phyloP scores from a whole-genome alignment of 2,113 vertebrate genomes.

The Grantiella picta region DNA sequence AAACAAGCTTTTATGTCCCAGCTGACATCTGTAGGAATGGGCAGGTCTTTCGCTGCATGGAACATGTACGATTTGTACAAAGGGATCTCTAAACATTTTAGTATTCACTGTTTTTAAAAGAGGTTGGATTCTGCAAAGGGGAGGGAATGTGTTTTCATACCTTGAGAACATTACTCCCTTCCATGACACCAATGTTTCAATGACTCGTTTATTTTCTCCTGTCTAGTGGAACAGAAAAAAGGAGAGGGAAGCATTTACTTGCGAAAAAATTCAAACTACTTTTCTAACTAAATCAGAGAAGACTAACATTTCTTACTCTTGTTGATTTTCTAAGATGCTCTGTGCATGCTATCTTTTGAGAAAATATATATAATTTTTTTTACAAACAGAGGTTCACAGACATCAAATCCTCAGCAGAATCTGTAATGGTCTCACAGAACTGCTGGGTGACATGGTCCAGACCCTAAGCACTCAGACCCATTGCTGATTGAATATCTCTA shows the following conservation, averaged over 20 bases:
- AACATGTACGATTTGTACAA: neutral
- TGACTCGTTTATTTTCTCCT: neutral
- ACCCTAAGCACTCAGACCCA: neutral
- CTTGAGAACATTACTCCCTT: neutral
- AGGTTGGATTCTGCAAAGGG: neutral
- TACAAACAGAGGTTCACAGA: neutral
- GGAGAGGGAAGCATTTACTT: neutral
- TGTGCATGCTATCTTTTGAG: neutral
- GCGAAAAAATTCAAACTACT: neutral
- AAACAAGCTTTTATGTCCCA: conserved; percentile 42
- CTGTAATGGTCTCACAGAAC: neutral
- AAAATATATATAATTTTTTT: neutral
- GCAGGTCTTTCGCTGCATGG: neutral
- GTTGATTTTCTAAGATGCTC: neutral
- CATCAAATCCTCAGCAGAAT: conserved; percentile 1
- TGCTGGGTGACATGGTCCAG: conserved; percentile 23
- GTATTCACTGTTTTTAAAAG: conserved; percentile 1
- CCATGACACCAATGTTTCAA: neutral
- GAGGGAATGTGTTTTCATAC: conserved; percentile 25
- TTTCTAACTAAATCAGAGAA: neutral
- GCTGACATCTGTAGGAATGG: conserved; percentile 25
- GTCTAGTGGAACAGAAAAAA: neutral
- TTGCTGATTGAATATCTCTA: neutral
- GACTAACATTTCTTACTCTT: neutral
- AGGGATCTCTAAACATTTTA: neutral